phyloP scores from a whole-genome alignment of 2,113 vertebrate species.

The Protobothrops flavoviridis region DNA sequence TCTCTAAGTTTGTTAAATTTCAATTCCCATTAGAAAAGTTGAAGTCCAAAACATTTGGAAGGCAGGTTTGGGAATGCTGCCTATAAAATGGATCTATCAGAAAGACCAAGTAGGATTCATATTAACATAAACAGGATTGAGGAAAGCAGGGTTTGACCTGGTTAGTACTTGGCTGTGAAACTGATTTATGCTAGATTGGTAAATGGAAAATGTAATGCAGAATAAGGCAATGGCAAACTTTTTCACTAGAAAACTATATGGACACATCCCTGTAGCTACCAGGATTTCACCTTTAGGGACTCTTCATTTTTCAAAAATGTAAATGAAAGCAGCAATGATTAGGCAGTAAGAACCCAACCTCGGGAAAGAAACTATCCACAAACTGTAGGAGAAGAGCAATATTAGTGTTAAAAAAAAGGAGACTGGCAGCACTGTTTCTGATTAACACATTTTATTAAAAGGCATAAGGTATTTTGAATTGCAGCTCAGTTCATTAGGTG shows the following conservation, averaged over 20 bases:
- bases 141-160: neutral
- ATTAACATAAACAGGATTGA: constrained; percentile 54
- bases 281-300: neutral
- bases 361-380: neutral
- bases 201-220: neutral
- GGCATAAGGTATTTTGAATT: too few species aligned
- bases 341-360: neutral
- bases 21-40: neutral
- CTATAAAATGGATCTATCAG: constrained; percentile 71
- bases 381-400: neutral
- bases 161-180: neutral
- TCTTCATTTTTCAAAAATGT: neutral
- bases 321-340: neutral
- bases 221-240: neutral
- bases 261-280: neutral
- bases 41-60: neutral
- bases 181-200: neutral
- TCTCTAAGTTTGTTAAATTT: neutral
- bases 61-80: neutral
- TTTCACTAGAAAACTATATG: neutral
- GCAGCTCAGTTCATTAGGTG: too few species aligned
- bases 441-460: neutral
- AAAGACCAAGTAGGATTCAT: constrained; percentile 68
- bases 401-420: neutral
- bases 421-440: neutral